Evolutionary conservation across 2,113 vertebrate genomes (phyloP).

Genomic region (Sminthopsis crassicaudata): DNA sequence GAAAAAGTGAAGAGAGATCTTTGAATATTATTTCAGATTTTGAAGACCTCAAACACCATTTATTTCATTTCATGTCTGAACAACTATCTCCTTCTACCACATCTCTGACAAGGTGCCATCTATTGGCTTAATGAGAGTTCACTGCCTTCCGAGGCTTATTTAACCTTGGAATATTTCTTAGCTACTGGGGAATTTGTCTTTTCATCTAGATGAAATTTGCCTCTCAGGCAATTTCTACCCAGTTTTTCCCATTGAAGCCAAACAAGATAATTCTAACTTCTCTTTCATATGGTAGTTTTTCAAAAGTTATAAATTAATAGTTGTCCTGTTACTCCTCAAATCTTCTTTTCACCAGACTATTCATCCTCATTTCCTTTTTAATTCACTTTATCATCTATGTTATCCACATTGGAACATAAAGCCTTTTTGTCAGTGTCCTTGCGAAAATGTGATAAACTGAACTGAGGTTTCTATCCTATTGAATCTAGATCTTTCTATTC

Average conservation of each 20-base stretch:
- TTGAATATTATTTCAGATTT: not conserved
- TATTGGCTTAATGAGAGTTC: not conserved
- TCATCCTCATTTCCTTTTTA: not conserved
- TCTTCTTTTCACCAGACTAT: not conserved
- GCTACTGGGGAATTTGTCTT: not conserved
- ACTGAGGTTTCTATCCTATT: not conserved
- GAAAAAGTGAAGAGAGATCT: not conserved
- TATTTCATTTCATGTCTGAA: not conserved
- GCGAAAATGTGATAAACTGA: not conserved
- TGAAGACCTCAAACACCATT: not conserved
- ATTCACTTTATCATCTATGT: not conserved
- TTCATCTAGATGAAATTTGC: not conserved
- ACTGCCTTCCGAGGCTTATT: not conserved
- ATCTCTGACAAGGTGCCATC: not conserved
- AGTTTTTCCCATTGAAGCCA: not conserved
- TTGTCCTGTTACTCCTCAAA: not conserved
- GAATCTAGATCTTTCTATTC: not conserved
- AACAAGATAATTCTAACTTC: not conserved
- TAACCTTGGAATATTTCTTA: not conserved
- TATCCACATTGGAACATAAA: not conserved
- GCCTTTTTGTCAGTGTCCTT: not conserved
- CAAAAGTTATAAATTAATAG: not conserved
- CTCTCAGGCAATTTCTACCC: not conserved
- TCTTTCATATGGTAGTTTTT: not conserved
- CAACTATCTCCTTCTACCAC: not conserved